phyloP scores from a whole-genome alignment of 2,888 invertebrate genomes.

The Leptarthrus brevirostris region DNA sequence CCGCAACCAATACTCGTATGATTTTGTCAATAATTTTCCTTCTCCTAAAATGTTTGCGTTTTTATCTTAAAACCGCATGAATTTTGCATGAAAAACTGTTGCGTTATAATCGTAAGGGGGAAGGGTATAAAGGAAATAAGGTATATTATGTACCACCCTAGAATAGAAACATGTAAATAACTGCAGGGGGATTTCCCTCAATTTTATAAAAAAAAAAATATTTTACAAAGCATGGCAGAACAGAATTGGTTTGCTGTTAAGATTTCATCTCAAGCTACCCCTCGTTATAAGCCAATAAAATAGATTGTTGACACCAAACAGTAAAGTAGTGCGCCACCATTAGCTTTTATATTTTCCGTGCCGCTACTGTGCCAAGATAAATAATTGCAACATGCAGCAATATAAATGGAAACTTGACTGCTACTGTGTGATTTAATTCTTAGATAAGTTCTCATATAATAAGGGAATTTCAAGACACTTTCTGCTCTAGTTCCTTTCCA shows the following conservation, averaged over 20 bases:
- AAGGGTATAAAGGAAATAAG: not conserved
- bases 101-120: constrained; percentile 14
- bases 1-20: not conserved
- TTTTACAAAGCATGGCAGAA: not conserved
- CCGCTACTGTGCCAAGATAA: no score
- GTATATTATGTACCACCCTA: constrained; percentile 17
- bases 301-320: not conserved
- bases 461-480: not conserved
- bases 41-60: not conserved
- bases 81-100: constrained; percentile 16
- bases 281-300: not conserved
- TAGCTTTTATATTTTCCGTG: no score
- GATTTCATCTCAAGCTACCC: not conserved
- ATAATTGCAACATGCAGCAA: no score
- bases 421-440: no score
- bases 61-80: not conserved
- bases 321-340: no score
- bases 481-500: not conserved
- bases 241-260: not conserved
- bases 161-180: not conserved
- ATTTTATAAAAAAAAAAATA: constrained; percentile 1
- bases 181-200: not conserved
- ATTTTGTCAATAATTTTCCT: not conserved
- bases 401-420: no score
- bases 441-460: no score